Percentiles rank a stretch among this genome's conserved stretches.
Evolutionary conservation across 2,888 invertebrate species (phyloP).

Genomic region (Apamea monoglypha): DNA sequence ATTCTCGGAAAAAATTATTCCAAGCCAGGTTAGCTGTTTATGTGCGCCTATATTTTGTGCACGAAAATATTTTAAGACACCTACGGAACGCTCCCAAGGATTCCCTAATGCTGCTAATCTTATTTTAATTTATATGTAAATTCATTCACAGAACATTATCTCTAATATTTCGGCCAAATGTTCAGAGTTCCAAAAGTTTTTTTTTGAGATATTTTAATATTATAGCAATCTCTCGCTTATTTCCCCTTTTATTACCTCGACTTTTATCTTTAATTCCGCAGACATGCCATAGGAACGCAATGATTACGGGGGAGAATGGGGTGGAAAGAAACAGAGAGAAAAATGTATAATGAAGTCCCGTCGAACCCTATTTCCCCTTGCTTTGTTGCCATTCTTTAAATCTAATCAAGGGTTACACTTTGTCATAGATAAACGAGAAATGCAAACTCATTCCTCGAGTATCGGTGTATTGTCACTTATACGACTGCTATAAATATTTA

Average conservation of each 20-base stretch:
- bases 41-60: conserved; percentile 62
- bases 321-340: conserved; percentile 76
- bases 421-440: conserved; percentile 68
- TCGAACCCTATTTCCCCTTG: conserved; percentile 74
- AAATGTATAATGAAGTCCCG: conserved; percentile 83
- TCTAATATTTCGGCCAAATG: conserved; percentile 74
- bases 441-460: conserved; percentile 10
- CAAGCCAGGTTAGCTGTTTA: conserved; percentile 56
- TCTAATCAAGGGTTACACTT: conserved; percentile 78
- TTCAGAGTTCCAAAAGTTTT: conserved; percentile 74
- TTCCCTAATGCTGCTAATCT: conserved; percentile 77
- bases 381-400: conserved; percentile 80
- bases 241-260: conserved; percentile 79
- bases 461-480: not conserved
- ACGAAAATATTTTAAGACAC: conserved; percentile 66
- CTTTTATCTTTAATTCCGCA: conserved; percentile 82
- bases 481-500: not conserved
- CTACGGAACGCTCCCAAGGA: conserved; percentile 66
- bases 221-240: conserved; percentile 77
- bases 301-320: conserved; percentile 78
- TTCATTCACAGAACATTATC: conserved; percentile 78
- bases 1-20: conserved; percentile 46
- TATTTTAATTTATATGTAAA: conserved; percentile 82
- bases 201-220: conserved; percentile 79
- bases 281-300: conserved; percentile 79